Percentiles rank a stretch among this genome's conserved stretches.
phyloP scores from a whole-genome alignment of 2,888 invertebrate genomes.

The Scaptomyza polygonia region DNA sequence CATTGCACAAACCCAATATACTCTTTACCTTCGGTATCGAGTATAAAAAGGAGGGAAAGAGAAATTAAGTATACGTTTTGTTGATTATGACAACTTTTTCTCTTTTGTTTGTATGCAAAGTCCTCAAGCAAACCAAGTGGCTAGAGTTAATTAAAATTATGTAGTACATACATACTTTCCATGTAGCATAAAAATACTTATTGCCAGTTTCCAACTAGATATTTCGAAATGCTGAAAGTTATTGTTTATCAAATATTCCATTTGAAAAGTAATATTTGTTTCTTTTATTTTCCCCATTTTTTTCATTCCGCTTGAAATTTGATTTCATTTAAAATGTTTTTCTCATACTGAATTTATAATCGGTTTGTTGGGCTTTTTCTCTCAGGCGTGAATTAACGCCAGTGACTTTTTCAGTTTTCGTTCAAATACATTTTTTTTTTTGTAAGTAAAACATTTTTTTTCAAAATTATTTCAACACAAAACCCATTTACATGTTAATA shows the following conservation, averaged over 20 bases:
- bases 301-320: neutral
- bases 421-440: neutral
- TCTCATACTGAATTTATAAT: slow-evolving; percentile 5
- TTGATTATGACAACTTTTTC: neutral
- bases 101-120: neutral
- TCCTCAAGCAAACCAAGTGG: neutral
- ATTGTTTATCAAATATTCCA: neutral
- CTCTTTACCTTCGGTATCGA: too few species aligned
- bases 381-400: neutral
- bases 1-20: too few species aligned
- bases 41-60: too few species aligned
- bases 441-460: neutral
- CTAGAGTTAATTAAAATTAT: neutral
- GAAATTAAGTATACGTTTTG: neutral
- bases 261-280: neutral
- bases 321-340: neutral
- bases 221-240: neutral
- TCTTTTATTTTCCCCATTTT: neutral
- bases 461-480: neutral
- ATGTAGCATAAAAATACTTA: neutral
- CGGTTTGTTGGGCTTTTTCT: neutral
- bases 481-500: neutral
- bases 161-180: neutral
- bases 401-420: neutral
- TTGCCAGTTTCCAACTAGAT: neutral